Conservation (phyloP, 2,888 invertebrate genomes). For the Kryphioiulus occultus region DNA sequence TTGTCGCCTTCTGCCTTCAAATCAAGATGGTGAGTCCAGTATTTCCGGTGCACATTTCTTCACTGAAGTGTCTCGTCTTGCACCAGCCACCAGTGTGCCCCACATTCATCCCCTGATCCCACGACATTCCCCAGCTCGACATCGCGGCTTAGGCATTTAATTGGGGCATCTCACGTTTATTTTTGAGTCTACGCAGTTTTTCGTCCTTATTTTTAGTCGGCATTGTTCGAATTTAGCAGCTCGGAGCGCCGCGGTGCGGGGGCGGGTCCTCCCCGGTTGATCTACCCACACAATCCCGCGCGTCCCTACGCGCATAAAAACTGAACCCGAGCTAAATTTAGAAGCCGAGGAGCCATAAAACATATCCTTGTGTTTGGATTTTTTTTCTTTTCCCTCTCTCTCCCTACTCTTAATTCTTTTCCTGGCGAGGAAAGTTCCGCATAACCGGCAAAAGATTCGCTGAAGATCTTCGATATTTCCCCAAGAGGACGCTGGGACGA, state of each 20-base stretch:
- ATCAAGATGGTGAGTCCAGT: no score
- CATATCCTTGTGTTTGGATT: conserved; percentile 3
- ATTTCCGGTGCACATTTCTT: no score
- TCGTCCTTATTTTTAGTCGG: neutral
- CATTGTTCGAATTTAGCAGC: neutral
- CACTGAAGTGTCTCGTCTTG: no score
- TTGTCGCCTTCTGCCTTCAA: no score
- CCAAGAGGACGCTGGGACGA: neutral
- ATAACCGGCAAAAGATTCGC: neutral
- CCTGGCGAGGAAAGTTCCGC: neutral
- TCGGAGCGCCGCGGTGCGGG: neutral
- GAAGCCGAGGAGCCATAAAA: neutral
- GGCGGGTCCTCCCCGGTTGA: neutral
- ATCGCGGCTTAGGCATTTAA: no score
- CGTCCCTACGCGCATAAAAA: neutral
- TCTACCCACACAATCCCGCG: neutral
- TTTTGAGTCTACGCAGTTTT: conserved; percentile 7
- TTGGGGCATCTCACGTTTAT: neutral
- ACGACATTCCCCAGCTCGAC: no score
- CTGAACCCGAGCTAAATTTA: conserved; percentile 23
- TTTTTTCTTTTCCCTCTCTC: neutral
- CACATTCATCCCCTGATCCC: no score
- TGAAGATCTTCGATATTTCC: neutral
- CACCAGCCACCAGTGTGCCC: no score
- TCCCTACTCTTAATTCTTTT: neutral